Conservation (phyloP, 2,113 vertebrate genomes). For the Mesembrinibis cayennensis region DNA sequence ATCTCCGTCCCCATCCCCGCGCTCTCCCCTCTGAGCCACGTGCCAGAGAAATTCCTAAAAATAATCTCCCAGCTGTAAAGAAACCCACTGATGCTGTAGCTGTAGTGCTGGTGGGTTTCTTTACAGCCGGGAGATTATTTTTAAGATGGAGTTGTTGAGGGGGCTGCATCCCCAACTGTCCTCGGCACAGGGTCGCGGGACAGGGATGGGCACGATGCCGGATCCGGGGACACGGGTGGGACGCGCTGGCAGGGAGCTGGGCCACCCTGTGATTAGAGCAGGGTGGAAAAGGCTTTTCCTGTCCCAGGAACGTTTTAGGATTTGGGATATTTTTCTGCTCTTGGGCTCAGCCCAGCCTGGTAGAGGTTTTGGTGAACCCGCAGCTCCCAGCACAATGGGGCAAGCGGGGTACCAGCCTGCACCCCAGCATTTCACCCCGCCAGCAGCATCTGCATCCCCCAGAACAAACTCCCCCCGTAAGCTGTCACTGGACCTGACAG, state of each 20-base stretch:
- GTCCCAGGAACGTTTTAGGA: background rate
- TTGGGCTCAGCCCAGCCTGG: background rate
- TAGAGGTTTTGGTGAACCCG: background rate
- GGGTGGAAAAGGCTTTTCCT: constrained; percentile 34
- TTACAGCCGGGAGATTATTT: background rate
- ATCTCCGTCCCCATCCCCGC: background rate
- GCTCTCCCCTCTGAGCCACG: background rate
- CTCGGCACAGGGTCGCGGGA: background rate
- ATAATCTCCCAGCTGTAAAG: constrained; percentile 2
- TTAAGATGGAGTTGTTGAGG: background rate
- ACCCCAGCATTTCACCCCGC: accelerated
- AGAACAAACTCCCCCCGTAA: background rate
- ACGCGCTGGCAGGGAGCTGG: background rate
- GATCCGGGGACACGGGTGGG: background rate
- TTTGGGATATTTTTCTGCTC: constrained; percentile 24
- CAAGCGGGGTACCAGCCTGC: background rate
- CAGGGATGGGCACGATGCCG: background rate
- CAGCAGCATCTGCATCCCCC: background rate
- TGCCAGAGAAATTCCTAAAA: constrained; percentile 46
- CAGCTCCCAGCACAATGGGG: accelerated
- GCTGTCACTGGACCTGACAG: background rate
- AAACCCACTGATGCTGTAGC: background rate
- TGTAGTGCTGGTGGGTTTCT: background rate
- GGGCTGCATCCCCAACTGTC: background rate
- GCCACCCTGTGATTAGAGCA: constrained; percentile 46